Base-by-base conservation (phyloP, 1,140 invertebrate genomes). In the Magallana angulata region DNA sequence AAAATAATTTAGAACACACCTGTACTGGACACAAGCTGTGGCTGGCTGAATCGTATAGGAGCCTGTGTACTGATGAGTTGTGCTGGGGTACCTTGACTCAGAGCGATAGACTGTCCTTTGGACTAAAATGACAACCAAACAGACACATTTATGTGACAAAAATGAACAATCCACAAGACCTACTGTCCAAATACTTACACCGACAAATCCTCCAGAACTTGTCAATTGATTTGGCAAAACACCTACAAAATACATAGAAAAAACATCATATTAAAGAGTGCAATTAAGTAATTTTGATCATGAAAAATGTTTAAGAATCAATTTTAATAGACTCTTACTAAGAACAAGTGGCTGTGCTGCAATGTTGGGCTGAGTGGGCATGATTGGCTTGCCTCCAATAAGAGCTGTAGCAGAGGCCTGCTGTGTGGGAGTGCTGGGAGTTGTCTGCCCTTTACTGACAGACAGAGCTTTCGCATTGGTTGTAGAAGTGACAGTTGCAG, bases 61-160 rank as follows among this genome's bases (percentile, higher is more conserved):
- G 91, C 88, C 83, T 93, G 92, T n/a, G 91, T 90, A 57, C 88
- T 92, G 16, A 93, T 90, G 84, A 93, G 84, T 89, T 93, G 93
- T 56, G 91, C 89, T 64, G 92, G 92, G 62, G 86, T 87, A 80
- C 87, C 86, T 16, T 88, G 85, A 56, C 84, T 89, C 48, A 88
- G 83, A 30, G 89, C 82, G 9, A 91, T 82, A 48, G 91, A 88
- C 83, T 92, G 92, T 48, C 91, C 90, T 86, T 93, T 93, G 16
- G 90, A 90, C 90, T 92, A 88, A 12, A 85, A 64, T 24, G 57
- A 57, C 7, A 64, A 0, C 76, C 8, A 12, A 76, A 36, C 8
- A 84, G 11, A 36, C 59, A 71, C 16, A 16, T 58, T 86, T 56
- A 68, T 90, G 16, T 57, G n/a, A 68, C 36, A 58, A 57, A 57